Percentiles rank a stretch among this genome's conserved stretches.
Evolutionary conservation across 2,888 invertebrate genomes (phyloP).

Genomic region (Phalera bucephala): DNA sequence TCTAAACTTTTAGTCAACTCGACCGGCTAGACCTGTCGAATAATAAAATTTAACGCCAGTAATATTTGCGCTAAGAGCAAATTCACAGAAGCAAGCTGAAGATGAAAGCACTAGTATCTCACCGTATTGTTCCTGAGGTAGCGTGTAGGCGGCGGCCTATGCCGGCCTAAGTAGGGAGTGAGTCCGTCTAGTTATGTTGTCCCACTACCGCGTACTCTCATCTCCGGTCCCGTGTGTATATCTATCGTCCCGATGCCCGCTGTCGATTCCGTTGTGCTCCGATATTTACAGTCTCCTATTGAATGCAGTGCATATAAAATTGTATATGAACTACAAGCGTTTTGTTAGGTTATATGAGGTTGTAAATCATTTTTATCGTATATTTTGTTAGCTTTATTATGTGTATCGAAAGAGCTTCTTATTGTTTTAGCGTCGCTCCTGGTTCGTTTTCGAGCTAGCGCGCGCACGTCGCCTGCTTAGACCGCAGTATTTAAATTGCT

Average conservation of each 20-base stretch:
- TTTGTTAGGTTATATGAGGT: slow-evolving; percentile 79
- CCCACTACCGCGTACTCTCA: slow-evolving; percentile 18
- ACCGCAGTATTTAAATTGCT: slow-evolving; percentile 68
- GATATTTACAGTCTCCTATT: slow-evolving; percentile 38
- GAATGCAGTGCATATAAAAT: slow-evolving; percentile 53
- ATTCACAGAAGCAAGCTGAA: too few species aligned
- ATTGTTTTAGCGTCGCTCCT: slow-evolving; percentile 46
- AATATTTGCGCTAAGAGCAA: too few species aligned
- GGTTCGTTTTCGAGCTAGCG: slow-evolving; percentile 49
- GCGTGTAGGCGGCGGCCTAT: too few species aligned
- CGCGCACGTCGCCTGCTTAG: slow-evolving; percentile 37
- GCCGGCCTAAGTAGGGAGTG: too few species aligned
- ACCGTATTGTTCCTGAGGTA: too few species aligned
- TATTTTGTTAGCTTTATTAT: slow-evolving; percentile 81
- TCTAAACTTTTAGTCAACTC: too few species aligned
- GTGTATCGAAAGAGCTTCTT: slow-evolving; percentile 69
- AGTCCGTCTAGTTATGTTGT: too few species aligned
- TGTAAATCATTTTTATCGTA: slow-evolving; percentile 81
- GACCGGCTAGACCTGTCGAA: too few species aligned
- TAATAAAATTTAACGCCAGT: too few species aligned
- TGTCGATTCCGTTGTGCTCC: slow-evolving; percentile 46
- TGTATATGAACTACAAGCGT: slow-evolving; percentile 68
- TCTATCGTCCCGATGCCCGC: slow-evolving; percentile 55
- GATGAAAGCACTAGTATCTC: too few species aligned
- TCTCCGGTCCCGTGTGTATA: slow-evolving; percentile 54